phyloP scores from a whole-genome alignment of 2,113 vertebrate genomes.

The Geococcyx californianus region DNA sequence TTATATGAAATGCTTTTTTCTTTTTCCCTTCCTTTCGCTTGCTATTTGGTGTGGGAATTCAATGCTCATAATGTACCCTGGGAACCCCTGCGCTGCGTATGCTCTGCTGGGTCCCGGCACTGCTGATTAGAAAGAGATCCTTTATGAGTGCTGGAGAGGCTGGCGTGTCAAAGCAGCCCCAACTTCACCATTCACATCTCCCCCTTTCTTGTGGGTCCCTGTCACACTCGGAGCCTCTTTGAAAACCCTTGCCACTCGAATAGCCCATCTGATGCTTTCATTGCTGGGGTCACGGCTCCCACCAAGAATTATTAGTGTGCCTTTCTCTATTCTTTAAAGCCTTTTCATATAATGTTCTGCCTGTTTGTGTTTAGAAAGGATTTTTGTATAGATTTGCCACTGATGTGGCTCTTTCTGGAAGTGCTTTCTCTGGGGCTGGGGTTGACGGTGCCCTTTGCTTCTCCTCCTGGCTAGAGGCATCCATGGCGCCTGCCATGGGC shows the following conservation, averaged over 20 bases:
- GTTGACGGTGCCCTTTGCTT: not conserved
- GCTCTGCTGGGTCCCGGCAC: not conserved
- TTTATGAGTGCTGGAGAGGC: not conserved
- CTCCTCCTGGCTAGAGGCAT: not conserved
- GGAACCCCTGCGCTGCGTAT: not conserved
- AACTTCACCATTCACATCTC: not conserved
- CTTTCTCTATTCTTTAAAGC: not conserved
- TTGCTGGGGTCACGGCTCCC: not conserved
- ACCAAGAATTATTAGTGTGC: not conserved
- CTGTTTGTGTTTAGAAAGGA: slow-evolving; percentile 12
- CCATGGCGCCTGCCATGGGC: fast-evolving
- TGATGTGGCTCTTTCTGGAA: not conserved
- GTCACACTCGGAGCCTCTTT: not conserved
- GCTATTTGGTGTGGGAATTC: slow-evolving; percentile 29
- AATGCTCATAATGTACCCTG: not conserved
- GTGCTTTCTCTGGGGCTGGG: not conserved
- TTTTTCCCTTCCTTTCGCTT: not conserved
- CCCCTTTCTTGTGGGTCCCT: not conserved
- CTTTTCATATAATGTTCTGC: not conserved
- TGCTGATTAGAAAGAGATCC: slow-evolving; percentile 23
- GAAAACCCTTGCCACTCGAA: not conserved
- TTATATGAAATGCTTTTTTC: not conserved
- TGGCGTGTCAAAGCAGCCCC: not conserved
- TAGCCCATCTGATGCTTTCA: not conserved
- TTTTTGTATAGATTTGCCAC: not conserved